Base-by-base conservation (phyloP, 2,888 invertebrate species). In the Synanthedon tipuliformis region DNA sequence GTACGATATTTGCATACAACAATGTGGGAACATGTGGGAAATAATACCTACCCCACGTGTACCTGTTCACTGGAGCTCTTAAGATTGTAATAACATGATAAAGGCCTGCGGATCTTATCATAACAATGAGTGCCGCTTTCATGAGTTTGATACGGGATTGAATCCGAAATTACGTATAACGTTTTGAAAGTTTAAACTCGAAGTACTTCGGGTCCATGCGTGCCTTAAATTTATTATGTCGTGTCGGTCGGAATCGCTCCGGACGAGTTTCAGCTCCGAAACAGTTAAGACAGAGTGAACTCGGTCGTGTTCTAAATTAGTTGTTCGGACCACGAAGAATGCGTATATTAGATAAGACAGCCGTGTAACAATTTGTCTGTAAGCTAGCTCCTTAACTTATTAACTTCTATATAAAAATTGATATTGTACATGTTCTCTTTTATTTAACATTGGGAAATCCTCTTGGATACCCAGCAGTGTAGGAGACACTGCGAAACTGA, bases 281-380 rank as follows among this genome's bases (percentile, higher is more conserved):
- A 58, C 56, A 64, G 59, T 60, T 56, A 55, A 56, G 57, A 50
- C 53, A 50, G 53, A 57, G 54, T 55, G 16, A 59, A 63, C 56
- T 63, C 60, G 52, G 56, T 50, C 54, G 51, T 55, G 60, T 54
- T 56, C 62, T 55, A 53, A 57, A 53, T 62, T 59, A 59, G 61
- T 57, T 53, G 55, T 60, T 53, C 53, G 53, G 49, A 49, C 49
- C 49, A 49, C 49, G 49, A 49, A 13, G n/a, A 48, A 40, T 15
- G 40, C 15, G 18, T 18, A 49, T 49, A 49, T 18, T 34, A 16
- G 49, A 49, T 49, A 49, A 49, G 49, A 13, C 16, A 49, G 49
- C 11, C 12, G 23, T 15, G 18, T 12, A 49, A 49, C 23, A 49
- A 49, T 23, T 49, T 49, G 49, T 3, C 10, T 13, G 10, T 45